Conservation (phyloP, 2,113 vertebrate species). For the Cynocephalus volans region DNA sequence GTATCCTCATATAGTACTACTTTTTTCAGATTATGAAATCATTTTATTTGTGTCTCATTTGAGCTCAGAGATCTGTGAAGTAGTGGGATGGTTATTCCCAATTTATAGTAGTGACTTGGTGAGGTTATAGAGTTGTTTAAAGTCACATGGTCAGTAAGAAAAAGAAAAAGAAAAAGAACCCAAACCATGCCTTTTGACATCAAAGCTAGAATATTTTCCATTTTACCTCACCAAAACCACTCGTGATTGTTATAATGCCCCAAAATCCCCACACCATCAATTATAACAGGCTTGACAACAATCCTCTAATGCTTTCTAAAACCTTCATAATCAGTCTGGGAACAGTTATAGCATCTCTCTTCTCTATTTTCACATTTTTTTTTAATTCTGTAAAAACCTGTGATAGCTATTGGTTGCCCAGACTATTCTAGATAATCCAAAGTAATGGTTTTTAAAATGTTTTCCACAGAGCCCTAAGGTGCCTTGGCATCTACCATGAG, state of each 20-base stretch:
- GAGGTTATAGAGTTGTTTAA: not conserved
- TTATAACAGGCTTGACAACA: constrained; percentile 5
- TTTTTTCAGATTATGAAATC: not conserved
- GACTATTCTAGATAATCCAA: constrained; percentile 45
- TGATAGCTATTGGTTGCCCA: constrained; percentile 24
- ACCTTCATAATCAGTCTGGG: constrained; percentile 45
- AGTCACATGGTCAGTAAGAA: not conserved
- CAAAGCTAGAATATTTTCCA: constrained; percentile 54
- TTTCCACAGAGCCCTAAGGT: constrained; percentile 27
- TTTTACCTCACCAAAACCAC: constrained; percentile 40
- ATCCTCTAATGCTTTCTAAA: constrained; percentile 64
- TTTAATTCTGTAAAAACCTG: constrained; percentile 54
- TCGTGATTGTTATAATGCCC: constrained; percentile 35
- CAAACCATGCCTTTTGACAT: not conserved
- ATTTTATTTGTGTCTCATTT: constrained; percentile 16
- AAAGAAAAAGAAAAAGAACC: not conserved
- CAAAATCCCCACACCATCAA: constrained; percentile 40
- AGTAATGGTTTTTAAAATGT: constrained; percentile 57
- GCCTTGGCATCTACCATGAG: not conserved
- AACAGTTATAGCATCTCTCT: constrained; percentile 43
- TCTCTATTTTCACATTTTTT: constrained; percentile 40
- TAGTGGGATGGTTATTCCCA: not conserved
- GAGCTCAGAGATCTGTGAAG: not conserved
- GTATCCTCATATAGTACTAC: too few relatives aligned
- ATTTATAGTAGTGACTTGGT: not conserved